Conservation (phyloP, 2,113 vertebrate species). For the Tenebrosternarchus preto region DNA sequence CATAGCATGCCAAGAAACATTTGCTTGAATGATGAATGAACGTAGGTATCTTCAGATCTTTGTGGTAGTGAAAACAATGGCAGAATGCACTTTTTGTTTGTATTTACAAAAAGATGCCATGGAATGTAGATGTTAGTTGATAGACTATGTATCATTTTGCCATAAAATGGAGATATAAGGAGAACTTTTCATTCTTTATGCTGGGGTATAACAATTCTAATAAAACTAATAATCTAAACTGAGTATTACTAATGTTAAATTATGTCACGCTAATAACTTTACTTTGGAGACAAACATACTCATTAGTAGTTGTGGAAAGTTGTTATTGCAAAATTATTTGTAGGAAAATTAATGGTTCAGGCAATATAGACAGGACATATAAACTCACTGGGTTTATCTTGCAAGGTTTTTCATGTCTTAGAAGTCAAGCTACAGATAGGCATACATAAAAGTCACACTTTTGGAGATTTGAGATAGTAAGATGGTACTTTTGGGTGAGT, state of each 20-base stretch:
- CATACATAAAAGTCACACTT: conserved; percentile 52
- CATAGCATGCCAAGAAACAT: background rate
- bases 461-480: conserved; percentile 45
- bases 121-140: too few species aligned
- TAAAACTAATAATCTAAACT: too few species aligned
- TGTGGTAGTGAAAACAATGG: background rate
- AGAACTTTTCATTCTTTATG: too few species aligned
- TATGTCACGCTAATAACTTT: too few species aligned
- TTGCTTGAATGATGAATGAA: background rate
- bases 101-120: background rate
- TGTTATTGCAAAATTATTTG: background rate
- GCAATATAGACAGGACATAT: too few species aligned
- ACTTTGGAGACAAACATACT: background rate
- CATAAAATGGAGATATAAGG: too few species aligned
- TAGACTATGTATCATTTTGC: too few species aligned
- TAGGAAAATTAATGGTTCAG: background rate
- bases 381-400: background rate
- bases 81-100: background rate
- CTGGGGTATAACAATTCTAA: too few species aligned
- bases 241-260: too few species aligned
- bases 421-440: conserved; percentile 46
- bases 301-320: background rate
- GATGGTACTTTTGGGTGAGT: conserved; percentile 57
- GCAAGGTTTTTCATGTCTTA: background rate
- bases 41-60: background rate